A percentile compares a stretch with the other conserved stretches of the same genome.
These are phyloP conservation scores for Pocota personata DNA, from an alignment of 2,888 invertebrate species.

Conservation along the genomic window DNA sequence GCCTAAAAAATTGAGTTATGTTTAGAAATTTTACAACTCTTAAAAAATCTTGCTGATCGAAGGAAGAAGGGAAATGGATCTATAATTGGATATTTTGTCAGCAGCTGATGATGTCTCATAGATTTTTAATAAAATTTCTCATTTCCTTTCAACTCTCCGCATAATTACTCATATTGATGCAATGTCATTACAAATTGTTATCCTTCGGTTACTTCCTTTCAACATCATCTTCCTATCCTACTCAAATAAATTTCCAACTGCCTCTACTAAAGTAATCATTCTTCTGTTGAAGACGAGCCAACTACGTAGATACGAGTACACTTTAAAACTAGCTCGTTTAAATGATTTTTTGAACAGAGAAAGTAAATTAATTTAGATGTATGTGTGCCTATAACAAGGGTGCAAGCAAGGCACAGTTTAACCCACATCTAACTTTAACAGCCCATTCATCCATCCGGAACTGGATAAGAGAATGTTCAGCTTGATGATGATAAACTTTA, in stretches of 20 bases:
- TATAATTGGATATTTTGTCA: too few species aligned
- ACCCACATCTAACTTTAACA: constrained; percentile 62
- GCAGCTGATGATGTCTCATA: too few species aligned
- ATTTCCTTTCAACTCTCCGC: not conserved
- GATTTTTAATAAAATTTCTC: not conserved
- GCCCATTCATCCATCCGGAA: constrained; percentile 59
- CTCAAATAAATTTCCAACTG: not conserved
- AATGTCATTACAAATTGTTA: constrained; percentile 18
- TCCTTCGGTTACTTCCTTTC: not conserved
- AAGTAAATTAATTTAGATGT: constrained; percentile 22
- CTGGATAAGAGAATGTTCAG: constrained; percentile 66
- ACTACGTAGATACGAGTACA: not conserved
- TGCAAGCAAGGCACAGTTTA: constrained; percentile 30
- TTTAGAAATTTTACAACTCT: too few species aligned
- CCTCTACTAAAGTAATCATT: not conserved
- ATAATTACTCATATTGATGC: constrained; percentile 15
- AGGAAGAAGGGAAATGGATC: too few species aligned
- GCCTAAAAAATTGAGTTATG: too few species aligned
- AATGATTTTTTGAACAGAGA: constrained; percentile 5
- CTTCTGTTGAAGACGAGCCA: not conserved
- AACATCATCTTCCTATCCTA: not conserved
- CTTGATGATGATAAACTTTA: constrained; percentile 65
- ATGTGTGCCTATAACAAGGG: not conserved
- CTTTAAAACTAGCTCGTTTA: constrained; percentile 35
- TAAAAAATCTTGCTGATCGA: too few species aligned